Conservation (phyloP, 2,113 vertebrate species). For the Apaloderma vittatum region DNA sequence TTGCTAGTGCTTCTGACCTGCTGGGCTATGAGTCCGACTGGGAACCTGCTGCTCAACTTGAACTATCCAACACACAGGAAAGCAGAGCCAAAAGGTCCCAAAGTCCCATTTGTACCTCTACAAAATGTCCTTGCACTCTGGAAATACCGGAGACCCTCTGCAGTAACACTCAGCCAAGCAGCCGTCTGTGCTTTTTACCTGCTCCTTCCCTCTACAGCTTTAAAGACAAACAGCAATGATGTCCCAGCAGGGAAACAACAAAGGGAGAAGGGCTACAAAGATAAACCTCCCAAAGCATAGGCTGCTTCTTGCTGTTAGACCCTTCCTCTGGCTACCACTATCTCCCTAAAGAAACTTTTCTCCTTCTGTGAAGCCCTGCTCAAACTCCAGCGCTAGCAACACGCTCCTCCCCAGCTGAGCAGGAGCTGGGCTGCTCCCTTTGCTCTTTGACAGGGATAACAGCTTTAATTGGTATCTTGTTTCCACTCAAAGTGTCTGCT, state of each 20-base stretch:
- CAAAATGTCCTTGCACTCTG: neutral
- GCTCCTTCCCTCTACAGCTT: neutral
- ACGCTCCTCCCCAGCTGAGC: conserved; percentile 3
- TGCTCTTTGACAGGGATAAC: conserved; percentile 48
- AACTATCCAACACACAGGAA: neutral
- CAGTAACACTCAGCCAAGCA: neutral
- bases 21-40: rapidly evolving
- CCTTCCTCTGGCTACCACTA: neutral
- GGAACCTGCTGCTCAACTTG: neutral
- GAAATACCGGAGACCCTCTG: neutral
- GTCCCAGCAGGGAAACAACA: neutral
- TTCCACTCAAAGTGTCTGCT: conserved; percentile 50
- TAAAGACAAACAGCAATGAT: neutral
- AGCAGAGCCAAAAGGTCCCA: neutral
- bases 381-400: neutral
- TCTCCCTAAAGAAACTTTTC: neutral
- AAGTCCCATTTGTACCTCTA: no score
- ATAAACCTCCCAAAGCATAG: neutral
- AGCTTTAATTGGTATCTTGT: conserved; percentile 69
- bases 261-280: neutral
- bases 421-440: conserved; percentile 1
- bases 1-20: neutral
- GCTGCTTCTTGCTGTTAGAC: neutral
- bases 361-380: neutral
- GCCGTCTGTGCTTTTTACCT: neutral